A percentile compares a stretch with the other conserved stretches of the same genome.
phyloP scores from a whole-genome alignment of 1,140 invertebrate genomes.

The Bombus impatiens region DNA sequence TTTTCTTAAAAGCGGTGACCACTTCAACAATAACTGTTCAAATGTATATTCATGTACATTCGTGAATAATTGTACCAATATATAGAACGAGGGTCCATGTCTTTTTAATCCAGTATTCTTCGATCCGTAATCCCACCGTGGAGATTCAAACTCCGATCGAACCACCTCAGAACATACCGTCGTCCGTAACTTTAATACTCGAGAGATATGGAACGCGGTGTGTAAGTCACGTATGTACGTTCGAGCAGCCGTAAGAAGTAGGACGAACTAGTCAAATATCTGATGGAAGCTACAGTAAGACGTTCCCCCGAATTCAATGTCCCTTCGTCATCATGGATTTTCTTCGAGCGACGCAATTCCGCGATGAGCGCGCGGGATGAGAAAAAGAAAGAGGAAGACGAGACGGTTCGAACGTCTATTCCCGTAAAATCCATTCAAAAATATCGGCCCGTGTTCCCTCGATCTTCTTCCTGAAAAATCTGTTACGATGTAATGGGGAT shows the following conservation, averaged over 20 bases:
- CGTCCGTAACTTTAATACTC: not conserved
- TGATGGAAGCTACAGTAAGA: not conserved
- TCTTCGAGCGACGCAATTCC: not conserved
- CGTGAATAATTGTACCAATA: too few species aligned
- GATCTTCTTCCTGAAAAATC: not conserved
- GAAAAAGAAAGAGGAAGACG: too few species aligned
- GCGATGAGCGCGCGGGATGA: not conserved
- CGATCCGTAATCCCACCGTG: not conserved
- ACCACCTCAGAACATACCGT: not conserved
- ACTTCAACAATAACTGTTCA: too few species aligned
- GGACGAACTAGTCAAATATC: constrained; percentile 35
- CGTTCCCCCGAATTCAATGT: constrained; percentile 22
- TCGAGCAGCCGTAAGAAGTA: not conserved
- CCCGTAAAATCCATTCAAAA: not conserved
- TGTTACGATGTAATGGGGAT: not conserved
- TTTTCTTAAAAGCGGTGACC: too few species aligned
- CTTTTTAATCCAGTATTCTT: not conserved
- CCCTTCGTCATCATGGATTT: not conserved
- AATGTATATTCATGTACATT: too few species aligned
- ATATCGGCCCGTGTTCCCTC: not conserved
- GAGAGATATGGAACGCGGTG: not conserved
- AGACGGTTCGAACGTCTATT: not conserved
- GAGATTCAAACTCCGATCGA: not conserved
- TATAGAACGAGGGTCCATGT: too few species aligned
- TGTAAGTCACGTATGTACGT: not conserved